Evolutionary conservation across 2,113 vertebrate genomes (phyloP), one percentile per base, ranked within the genome.

Genomic region (Lontra canadensis): DNA sequence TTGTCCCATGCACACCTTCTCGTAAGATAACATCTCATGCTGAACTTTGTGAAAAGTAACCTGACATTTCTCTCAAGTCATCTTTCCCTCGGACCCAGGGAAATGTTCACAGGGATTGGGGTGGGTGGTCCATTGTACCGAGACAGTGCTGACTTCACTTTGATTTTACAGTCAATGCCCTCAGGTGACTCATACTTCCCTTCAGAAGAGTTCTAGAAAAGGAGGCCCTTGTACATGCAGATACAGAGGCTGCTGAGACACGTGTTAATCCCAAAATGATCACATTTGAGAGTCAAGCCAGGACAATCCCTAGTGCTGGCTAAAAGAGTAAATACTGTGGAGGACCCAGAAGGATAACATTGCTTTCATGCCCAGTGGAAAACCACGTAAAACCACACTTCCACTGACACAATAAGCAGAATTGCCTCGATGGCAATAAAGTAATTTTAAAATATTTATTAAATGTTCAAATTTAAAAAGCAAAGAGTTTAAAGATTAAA

Each of bases 161-260:
- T 34, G 29, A 74, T 10, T 95, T 52, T 71, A 36, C 6, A 31
- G 6, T 36, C 36, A 73, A 29, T 52, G 12, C 4, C 7, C 12
- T 17, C n/a, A 13, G 17, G 7, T 4, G 3, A 39, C 29, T 13
- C 71, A 11, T 20, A 15, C 15, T 57, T 39, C 4, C 39, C 21
- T 89, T 55, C 4, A 23, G 29, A 83, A 34, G 23, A 49, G 4
- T 42, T 67, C 31, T 57, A 31, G 18, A 36, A 36, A 57, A 59
- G n/a, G 52, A 31, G 14, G 6, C 6, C 3, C 25, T 94, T 80
- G 17, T 44, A n/a, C 20, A 6, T 6, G 4, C 3, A 3, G 61
- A 59, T 7, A 2, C 1, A 2, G 34, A 69, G 29, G 3, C 4
- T 21, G 2, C 36, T 6, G 1, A 82, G 47, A 21, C 2, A 12